Percentiles rank a stretch among this genome's conserved stretches.
Conservation (phyloP, 2,888 invertebrate species). For the Phymatocera aterrima region DNA sequence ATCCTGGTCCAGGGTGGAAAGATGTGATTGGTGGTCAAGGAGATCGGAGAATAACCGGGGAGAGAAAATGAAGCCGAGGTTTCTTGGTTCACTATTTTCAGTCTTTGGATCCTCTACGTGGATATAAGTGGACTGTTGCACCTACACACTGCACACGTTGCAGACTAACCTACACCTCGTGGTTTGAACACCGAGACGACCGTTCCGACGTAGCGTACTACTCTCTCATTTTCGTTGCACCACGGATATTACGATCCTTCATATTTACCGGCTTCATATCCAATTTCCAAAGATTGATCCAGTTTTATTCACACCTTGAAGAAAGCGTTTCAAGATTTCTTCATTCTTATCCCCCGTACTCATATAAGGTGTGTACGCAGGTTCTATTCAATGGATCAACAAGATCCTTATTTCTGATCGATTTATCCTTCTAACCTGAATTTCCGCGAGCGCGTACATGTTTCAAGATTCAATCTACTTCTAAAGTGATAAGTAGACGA, state of each 20-base stretch:
- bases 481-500: not conserved
- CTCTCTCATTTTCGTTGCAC: not conserved
- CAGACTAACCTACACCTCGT: not conserved
- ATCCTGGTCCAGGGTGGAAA: not conserved
- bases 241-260: not conserved
- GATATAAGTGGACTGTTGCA: not conserved
- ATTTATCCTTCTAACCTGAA: constrained; percentile 9
- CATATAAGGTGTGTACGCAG: not conserved
- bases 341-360: not conserved
- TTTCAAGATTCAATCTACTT: constrained; percentile 18
- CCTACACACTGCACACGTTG: not conserved
- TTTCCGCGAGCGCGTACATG: not conserved
- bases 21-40: not conserved
- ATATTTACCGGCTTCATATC: not conserved
- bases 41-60: not conserved
- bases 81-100: constrained; percentile 17
- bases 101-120: not conserved
- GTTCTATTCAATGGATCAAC: constrained; percentile 3
- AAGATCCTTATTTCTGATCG: constrained; percentile 13
- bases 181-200: not conserved
- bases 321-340: no score
- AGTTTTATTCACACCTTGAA: constrained; percentile 11
- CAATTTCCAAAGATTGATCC: constrained; percentile 7
- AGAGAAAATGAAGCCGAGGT: constrained; percentile 19
- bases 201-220: not conserved